Conservation (phyloP, 2,113 vertebrate genomes). For the Crotalus tigris region DNA sequence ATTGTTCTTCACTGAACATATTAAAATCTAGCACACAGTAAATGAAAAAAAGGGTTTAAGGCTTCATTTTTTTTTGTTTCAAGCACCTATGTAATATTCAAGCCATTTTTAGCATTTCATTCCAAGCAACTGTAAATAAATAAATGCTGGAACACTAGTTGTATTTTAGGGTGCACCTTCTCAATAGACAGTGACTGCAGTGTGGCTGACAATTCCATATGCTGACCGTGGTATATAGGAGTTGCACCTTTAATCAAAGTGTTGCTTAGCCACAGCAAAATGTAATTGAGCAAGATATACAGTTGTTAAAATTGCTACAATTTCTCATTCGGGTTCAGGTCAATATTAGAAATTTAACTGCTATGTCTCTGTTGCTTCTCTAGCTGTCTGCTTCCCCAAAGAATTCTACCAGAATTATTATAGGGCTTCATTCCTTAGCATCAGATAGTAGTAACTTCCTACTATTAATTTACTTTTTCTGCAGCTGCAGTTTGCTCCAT, state of each 20-base stretch:
- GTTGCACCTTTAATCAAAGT: background rate
- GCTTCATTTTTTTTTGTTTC: slow-evolving; percentile 7
- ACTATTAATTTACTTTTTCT: background rate
- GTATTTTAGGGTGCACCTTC: background rate
- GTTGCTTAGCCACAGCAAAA: background rate
- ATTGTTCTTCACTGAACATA: slow-evolving; percentile 40
- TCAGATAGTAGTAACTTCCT: background rate
- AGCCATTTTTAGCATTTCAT: background rate
- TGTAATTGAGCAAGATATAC: background rate
- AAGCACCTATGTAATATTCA: slow-evolving; percentile 24
- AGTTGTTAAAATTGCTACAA: background rate
- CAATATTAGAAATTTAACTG: background rate
- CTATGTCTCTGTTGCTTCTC: background rate
- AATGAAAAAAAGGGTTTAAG: background rate
- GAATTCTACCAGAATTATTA: background rate
- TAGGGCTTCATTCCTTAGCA: background rate
- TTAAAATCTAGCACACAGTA: slow-evolving; percentile 17
- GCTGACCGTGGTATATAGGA: background rate
- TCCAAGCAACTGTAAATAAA: background rate
- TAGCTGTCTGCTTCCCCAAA: background rate
- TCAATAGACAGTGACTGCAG: background rate
- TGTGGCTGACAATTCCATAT: background rate
- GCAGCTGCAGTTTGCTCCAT: background rate
- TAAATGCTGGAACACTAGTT: background rate
- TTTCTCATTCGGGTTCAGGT: background rate